A percentile compares a stretch with the other conserved stretches of the same genome.
Conservation (phyloP, 2,888 invertebrate species). For the Latrodectus hesperus region DNA sequence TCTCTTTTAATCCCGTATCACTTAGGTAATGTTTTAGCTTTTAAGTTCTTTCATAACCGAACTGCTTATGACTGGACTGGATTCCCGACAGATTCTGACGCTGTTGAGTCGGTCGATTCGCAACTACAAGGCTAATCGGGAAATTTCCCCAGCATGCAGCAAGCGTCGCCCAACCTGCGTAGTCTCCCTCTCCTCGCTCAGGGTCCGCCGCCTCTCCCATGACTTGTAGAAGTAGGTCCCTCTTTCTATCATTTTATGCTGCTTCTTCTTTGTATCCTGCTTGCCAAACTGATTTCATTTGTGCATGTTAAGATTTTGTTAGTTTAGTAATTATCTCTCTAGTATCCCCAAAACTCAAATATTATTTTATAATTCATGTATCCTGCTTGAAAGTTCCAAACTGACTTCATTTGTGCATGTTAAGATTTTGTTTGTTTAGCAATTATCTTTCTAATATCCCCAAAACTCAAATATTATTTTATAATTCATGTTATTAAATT, state of each 20-base stretch:
- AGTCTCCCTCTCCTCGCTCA: constrained; percentile 32
- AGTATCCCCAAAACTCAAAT: too few relatives aligned
- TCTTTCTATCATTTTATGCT: neutral
- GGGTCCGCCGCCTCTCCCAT: constrained; percentile 17
- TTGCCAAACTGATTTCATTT: too few relatives aligned
- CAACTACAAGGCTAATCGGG: constrained; percentile 17
- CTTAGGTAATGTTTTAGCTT: neutral
- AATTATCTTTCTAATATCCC: too few relatives aligned
- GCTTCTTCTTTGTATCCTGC: neutral
- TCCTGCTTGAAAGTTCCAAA: neutral
- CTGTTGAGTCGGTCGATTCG: constrained; percentile 45
- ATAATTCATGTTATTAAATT: too few relatives aligned
- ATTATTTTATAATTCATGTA: neutral
- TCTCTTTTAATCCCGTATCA: neutral
- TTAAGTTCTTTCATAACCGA: neutral
- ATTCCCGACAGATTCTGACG: constrained; percentile 52
- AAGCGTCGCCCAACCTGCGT: constrained; percentile 38
- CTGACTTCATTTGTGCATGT: too few relatives aligned
- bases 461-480: too few relatives aligned
- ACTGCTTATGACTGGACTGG: neutral
- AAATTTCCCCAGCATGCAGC: constrained; percentile 20
- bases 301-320: too few relatives aligned
- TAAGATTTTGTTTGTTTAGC: too few relatives aligned
- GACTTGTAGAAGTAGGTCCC: constrained; percentile 51
- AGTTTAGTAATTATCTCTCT: too few relatives aligned